Evolutionary conservation across 2,888 invertebrate species (phyloP).

Genomic region (Polyploca ridens): DNA sequence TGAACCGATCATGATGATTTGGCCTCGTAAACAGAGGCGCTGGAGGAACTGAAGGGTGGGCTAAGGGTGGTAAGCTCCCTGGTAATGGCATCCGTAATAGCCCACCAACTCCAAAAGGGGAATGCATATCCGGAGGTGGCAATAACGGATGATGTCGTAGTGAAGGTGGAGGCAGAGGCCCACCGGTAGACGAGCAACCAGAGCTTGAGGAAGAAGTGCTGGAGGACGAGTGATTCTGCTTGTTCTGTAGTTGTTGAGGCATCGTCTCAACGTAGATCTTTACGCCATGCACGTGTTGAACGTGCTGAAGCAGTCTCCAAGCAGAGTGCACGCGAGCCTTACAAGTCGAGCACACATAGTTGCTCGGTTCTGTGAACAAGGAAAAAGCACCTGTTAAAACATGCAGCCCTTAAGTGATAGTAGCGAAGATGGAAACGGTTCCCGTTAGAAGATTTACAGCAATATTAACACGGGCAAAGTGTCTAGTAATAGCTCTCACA

Average conservation of each 20-base stretch:
- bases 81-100: slow-evolving; percentile 91
- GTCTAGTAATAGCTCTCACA: slow-evolving; percentile 85
- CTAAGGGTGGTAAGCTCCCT: slow-evolving; percentile 84
- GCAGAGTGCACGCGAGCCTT: slow-evolving; percentile 96
- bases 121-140: slow-evolving; percentile 90
- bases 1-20: slow-evolving; percentile 90
- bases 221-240: slow-evolving; percentile 85
- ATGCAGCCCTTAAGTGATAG: slow-evolving; percentile 37
- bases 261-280: slow-evolving; percentile 93
- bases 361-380: slow-evolving; percentile 93
- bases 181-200: slow-evolving; percentile 80
- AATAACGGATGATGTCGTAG: slow-evolving; percentile 88
- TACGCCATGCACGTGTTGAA: slow-evolving; percentile 96
- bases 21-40: slow-evolving; percentile 91
- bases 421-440: slow-evolving; percentile 53
- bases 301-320: slow-evolving; percentile 97
- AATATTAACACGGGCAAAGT: slow-evolving; percentile 84
- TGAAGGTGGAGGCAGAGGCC: slow-evolving; percentile 85
- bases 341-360: slow-evolving; percentile 97
- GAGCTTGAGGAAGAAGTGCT: slow-evolving; percentile 85
- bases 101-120: slow-evolving; percentile 90
- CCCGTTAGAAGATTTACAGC: slow-evolving; percentile 76
- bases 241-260: slow-evolving; percentile 67
- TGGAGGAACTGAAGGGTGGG: slow-evolving; percentile 88
- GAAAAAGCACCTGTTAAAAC: slow-evolving; percentile 47